Evolutionary conservation across 2,113 vertebrate genomes (phyloP).

Genomic region (Cheirogaleus medius): DNA sequence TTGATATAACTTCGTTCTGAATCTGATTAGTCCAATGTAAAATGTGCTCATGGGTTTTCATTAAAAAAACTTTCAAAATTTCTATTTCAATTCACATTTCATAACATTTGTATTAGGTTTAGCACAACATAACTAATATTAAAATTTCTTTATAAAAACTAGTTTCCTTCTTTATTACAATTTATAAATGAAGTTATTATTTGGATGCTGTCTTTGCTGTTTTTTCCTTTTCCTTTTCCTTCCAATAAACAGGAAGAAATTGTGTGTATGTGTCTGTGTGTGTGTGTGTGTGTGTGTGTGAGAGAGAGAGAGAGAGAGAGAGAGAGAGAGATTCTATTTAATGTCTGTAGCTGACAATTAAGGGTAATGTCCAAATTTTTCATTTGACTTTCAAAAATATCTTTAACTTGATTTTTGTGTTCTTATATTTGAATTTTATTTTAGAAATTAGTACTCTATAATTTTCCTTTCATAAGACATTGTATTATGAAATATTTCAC

Average conservation of each 20-base stretch:
- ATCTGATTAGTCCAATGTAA: not conserved
- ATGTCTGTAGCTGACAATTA: not conserved
- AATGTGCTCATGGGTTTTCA: not conserved
- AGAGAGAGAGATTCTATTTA: not conserved
- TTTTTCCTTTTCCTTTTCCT: not conserved
- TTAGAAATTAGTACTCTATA: not conserved
- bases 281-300: too few species aligned
- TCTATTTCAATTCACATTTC: not conserved
- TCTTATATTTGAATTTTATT: not conserved
- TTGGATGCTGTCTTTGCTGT: not conserved
- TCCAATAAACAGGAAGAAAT: not conserved
- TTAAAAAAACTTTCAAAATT: not conserved
- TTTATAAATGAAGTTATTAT: not conserved
- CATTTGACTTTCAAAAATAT: not conserved
- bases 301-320: too few species aligned
- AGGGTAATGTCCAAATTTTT: not conserved
- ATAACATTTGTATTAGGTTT: not conserved
- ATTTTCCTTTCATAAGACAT: slow-evolving; percentile 7
- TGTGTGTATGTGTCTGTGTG: not conserved
- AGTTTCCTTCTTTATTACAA: not conserved
- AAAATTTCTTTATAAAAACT: not conserved
- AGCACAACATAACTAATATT: not conserved
- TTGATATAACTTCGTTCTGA: not conserved
- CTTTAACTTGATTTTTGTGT: not conserved
- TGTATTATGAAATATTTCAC: not conserved